Percentiles rank a stretch among this genome's conserved stretches.
These are phyloP conservation scores for Zapornia atra DNA, from an alignment of 2,113 vertebrate genomes.

Conservation along the genomic window DNA sequence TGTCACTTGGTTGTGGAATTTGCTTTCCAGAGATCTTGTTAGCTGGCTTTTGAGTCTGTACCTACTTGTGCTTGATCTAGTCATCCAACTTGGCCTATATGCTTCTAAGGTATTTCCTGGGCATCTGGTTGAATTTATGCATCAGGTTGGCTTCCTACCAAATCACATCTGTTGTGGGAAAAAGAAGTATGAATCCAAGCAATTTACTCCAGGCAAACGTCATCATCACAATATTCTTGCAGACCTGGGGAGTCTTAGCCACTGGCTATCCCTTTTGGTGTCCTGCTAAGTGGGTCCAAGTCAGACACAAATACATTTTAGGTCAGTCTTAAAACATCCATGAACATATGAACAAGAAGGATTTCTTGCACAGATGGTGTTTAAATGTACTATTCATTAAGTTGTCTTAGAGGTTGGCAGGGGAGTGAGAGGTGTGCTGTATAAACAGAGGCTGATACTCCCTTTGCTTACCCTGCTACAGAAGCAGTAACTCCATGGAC, in stretches of 20 bases:
- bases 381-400: not conserved
- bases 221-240: not conserved
- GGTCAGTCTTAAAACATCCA: not conserved
- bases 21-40: not conserved
- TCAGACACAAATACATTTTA: not conserved
- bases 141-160: conserved; percentile 2
- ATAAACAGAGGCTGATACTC: not conserved
- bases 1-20: not conserved
- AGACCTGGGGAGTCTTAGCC: not conserved
- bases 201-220: not conserved
- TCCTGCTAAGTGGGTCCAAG: not conserved
- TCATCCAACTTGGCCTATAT: not conserved
- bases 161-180: conserved; percentile 8
- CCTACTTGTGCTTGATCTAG: not conserved
- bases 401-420: not conserved
- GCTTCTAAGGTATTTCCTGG: conserved; percentile 36
- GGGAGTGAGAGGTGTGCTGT: not conserved
- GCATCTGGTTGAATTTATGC: conserved; percentile 34
- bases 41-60: not conserved
- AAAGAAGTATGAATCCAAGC: not conserved
- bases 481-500: not conserved
- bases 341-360: not conserved
- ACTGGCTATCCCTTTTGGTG: not conserved
- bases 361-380: not conserved
- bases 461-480: not conserved